Percentiles rank a stretch among this genome's conserved stretches.
Conservation (phyloP, 1,140 invertebrate species). For the Battus philenor region DNA sequence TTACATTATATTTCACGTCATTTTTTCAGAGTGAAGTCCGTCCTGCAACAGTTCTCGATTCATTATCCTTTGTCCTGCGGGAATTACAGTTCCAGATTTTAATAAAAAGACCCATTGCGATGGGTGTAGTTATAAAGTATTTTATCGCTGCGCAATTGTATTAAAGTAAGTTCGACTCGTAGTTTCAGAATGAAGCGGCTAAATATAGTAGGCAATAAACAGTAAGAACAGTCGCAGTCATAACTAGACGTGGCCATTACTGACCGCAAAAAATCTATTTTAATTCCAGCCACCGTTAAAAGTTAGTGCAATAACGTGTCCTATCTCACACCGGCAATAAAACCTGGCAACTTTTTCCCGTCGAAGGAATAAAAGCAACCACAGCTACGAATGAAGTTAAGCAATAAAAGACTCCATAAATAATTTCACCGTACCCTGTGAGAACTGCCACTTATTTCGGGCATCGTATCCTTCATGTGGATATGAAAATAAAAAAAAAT, state of each 20-base stretch:
- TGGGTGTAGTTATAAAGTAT: too few species aligned
- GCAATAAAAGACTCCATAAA: conserved; percentile 74
- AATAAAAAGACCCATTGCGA: too few species aligned
- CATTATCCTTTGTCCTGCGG: too few species aligned
- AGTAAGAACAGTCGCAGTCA: conserved; percentile 3
- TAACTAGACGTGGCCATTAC: conserved; percentile 13
- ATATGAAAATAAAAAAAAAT: too few species aligned
- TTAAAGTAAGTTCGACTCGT: too few species aligned
- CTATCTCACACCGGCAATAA: conserved; percentile 74
- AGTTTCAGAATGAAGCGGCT: not conserved
- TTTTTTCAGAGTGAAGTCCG: too few species aligned
- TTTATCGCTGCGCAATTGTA: too few species aligned
- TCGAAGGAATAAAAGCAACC: conserved; percentile 70
- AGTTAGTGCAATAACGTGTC: conserved; percentile 72
- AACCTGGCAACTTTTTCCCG: conserved; percentile 71
- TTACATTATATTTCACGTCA: too few species aligned
- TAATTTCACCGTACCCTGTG: conserved; percentile 64
- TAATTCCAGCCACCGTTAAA: conserved; percentile 57
- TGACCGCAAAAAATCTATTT: conserved; percentile 70
- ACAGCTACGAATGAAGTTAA: conserved; percentile 71
- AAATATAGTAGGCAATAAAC: conserved; percentile 4
- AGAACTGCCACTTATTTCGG: conserved; percentile 57
- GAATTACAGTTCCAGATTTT: too few species aligned
- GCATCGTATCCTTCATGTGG: conserved; percentile 43
- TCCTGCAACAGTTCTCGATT: too few species aligned